Percentiles rank a stretch among this genome's conserved stretches.
These are phyloP conservation scores for Emys orbicularis DNA, from an alignment of 2,797 vertebrate species.

Conservation along the genomic window DNA sequence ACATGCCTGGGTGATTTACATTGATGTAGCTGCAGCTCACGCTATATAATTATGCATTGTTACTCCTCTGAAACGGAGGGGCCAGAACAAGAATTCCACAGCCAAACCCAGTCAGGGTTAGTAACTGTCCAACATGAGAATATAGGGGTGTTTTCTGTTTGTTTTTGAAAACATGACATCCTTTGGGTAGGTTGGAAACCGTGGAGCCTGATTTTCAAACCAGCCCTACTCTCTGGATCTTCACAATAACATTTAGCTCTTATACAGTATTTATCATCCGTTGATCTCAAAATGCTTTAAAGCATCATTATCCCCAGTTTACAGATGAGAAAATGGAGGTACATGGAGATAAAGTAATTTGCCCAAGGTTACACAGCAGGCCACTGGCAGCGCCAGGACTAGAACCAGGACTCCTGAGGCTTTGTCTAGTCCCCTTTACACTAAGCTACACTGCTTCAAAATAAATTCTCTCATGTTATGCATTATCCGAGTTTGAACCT, in stretches of 20 bases:
- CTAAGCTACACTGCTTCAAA: background rate
- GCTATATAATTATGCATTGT: constrained; percentile 35
- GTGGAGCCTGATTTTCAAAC: background rate
- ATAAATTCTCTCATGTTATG: background rate
- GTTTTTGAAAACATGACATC: background rate
- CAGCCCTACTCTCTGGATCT: background rate
- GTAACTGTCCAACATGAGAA: constrained; percentile 10
- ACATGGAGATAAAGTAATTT: background rate
- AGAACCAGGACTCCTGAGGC: background rate
- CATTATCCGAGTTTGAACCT: background rate
- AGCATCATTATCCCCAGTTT: background rate
- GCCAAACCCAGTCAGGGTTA: background rate
- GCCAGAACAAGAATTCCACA: constrained; percentile 12
- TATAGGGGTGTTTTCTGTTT: constrained; percentile 11
- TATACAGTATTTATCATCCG: background rate
- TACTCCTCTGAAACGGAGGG: background rate
- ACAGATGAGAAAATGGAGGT: background rate
- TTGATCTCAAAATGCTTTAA: background rate
- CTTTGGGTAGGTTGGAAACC: background rate
- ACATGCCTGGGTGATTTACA: constrained; percentile 47
- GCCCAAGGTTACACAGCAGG: background rate
- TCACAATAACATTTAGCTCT: background rate
- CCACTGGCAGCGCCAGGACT: background rate
- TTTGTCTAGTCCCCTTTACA: background rate
- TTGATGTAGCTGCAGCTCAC: constrained; percentile 39